A percentile compares a stretch with the other conserved stretches of the same genome.
These are phyloP conservation scores for Ochlodes sylvanus DNA, from an alignment of 2,888 invertebrate genomes.

Conservation along the genomic window DNA sequence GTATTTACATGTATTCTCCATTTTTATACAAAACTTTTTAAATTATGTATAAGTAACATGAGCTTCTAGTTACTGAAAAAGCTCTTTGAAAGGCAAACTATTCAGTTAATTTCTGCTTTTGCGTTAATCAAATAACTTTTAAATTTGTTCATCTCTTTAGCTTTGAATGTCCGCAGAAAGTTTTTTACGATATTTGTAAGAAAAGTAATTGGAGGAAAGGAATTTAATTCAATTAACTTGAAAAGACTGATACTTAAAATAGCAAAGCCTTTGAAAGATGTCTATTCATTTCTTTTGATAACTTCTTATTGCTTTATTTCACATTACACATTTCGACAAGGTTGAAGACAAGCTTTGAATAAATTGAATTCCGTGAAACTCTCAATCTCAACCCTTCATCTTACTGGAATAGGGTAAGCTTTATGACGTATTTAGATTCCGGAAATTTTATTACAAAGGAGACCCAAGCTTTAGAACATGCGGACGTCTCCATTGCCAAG, in stretches of 20 bases:
- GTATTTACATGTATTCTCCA: background rate
- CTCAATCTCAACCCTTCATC: background rate
- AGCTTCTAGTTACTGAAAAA: background rate
- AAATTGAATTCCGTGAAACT: background rate
- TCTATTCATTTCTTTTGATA: background rate
- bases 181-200: background rate
- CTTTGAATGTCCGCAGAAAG: background rate
- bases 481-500: background rate
- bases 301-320: background rate
- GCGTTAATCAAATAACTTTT: slow-evolving; percentile 4
- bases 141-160: background rate
- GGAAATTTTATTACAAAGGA: slow-evolving; percentile 1
- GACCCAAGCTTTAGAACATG: background rate
- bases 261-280: background rate
- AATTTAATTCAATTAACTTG: slow-evolving; percentile 6
- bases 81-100: slow-evolving; percentile 2
- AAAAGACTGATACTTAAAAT: background rate
- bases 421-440: background rate
- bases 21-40: background rate
- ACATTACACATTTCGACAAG: background rate
- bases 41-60: background rate
- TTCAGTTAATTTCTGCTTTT: background rate
- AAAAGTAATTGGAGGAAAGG: background rate
- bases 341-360: background rate
- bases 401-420: background rate